Percentiles rank a stretch among this genome's conserved stretches.
These are phyloP conservation scores for Drosophila fulvimacula DNA, from an alignment of 2,888 invertebrate genomes.

Conservation along the genomic window DNA sequence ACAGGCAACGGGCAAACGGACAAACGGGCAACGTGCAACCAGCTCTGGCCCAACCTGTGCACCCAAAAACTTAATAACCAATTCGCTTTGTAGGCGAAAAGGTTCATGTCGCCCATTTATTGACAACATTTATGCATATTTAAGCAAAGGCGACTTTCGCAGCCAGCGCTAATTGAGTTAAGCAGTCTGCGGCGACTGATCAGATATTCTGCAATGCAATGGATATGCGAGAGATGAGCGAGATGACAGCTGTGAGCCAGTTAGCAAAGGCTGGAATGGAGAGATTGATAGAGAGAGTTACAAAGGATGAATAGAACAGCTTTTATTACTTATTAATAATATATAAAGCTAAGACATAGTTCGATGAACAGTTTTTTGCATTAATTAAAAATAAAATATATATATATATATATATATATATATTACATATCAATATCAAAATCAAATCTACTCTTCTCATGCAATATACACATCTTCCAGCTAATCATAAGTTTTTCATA, in stretches of 20 bases:
- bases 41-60: constrained; percentile 21
- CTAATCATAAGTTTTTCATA: neutral
- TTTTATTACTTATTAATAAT: no score
- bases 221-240: neutral
- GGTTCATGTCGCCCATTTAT: constrained; percentile 52
- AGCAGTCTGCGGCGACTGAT: constrained; percentile 38
- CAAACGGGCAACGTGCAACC: constrained; percentile 7
- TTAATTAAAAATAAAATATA: no score
- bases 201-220: constrained; percentile 23
- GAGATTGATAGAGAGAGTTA: neutral
- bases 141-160: constrained; percentile 49
- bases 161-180: constrained; percentile 59
- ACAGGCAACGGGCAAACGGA: constrained; percentile 1
- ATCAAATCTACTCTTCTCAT: neutral
- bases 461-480: neutral
- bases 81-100: constrained; percentile 71
- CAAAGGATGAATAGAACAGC: no score
- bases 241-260: neutral
- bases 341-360: no score
- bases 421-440: neutral
- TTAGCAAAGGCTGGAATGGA: no score
- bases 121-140: constrained; percentile 72
- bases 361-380: no score
- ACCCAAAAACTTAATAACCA: constrained; percentile 70
- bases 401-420: no score